Evolutionary conservation across 2,888 invertebrate genomes (phyloP), one percentile per base, ranked within the genome.

Genomic region (Chrysolina haemoptera): DNA sequence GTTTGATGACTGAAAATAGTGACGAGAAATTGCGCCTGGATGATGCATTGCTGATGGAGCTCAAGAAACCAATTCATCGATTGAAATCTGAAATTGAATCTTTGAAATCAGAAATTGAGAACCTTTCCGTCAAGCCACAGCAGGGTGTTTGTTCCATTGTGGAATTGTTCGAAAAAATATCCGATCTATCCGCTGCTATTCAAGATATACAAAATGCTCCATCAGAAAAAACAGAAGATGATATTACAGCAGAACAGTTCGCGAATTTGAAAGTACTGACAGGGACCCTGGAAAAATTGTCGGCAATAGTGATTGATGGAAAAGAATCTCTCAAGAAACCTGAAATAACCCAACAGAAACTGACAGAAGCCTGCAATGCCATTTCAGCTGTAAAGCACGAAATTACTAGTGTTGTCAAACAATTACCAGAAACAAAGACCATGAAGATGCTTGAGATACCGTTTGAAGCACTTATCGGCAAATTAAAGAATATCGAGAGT

Each of bases 281-380:
- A 20, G 70, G 70, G 41, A 77, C 78, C 62, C 48, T 79, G 53
- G 66, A 79, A 55, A 77, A 76, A 55, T 16, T 78, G 12, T 70
- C 68, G 22, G 59, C 22, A 41, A 55, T 71, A 14, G 18, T 76
- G 10, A 64, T 74, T 40, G 74, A 80, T 68, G 74, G 74, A 16
- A 75, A 77, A 67, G 72, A 75, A 40, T 59, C 53, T 16, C 53
- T 76, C 22, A 64, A 55, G 12, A 76, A 76, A 69, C 75, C 67
- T 59, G 73, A 74, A 67, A 20, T 76, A 4, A 6, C 27, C 1
- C 48, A 68, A 66, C 11, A 46, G 22, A 40, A 72, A 10, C 5
- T 63, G 41, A 62, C 71, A 41, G 53, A 73, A 69, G 10, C 76
- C 18, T 63, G 74, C 20, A 48, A 50, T 55, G 76, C 75, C n/a